These are phyloP conservation scores for Felis catus DNA, from an alignment of 2,113 vertebrate genomes.

Conservation along the genomic window F.catus_Fca126_mat1.0 CM031427.1:19625001-19625500, in stretches of 20 bases:
- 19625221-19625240: too few relatives aligned
- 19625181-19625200: neutral
- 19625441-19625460: neutral
- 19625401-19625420: neutral
- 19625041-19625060: accelerated
- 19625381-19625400: neutral
- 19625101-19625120: neutral
- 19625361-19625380: neutral
- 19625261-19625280: neutral
- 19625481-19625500: neutral
- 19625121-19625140: neutral
- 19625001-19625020: neutral
- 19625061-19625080: neutral
- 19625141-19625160: neutral
- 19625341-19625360: neutral
- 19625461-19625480: neutral
- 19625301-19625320: neutral
- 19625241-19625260: neutral
- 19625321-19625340: neutral
- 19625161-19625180: neutral
- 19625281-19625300: neutral
- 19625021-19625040: neutral
- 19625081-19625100: too few relatives aligned
- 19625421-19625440: neutral
- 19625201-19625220: neutral